Conservation (phyloP, 1,140 invertebrate genomes). For the Leptestheria dahalacensis region DNA sequence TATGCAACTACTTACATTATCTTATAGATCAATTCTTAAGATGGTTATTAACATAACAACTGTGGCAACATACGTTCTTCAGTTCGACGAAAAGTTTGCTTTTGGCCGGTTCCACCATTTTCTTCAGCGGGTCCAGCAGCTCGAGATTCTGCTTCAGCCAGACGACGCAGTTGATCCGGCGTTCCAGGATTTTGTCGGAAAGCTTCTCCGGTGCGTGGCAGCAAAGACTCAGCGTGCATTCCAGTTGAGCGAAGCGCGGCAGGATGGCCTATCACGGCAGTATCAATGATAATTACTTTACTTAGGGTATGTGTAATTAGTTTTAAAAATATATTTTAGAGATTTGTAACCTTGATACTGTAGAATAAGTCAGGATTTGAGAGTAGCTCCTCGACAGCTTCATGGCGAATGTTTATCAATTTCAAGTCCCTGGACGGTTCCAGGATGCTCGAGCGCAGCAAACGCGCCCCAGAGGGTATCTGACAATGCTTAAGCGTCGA, state of each 20-base stretch:
- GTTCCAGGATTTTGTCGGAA: conserved; percentile 43
- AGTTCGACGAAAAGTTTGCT: conserved; percentile 31
- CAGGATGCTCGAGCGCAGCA: conserved; percentile 62
- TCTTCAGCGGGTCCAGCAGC: conserved; percentile 44
- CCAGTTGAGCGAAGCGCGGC: conserved; percentile 40
- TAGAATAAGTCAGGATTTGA: conserved; percentile 43
- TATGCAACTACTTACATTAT: too few relatives aligned
- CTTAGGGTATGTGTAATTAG: not conserved
- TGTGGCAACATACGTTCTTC: not conserved
- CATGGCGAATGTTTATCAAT: conserved; percentile 48
- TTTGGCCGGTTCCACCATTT: conserved; percentile 38
- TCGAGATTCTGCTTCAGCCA: conserved; percentile 62
- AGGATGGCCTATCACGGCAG: conserved; percentile 31
- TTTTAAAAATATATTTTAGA: not conserved
- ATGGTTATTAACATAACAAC: not conserved
- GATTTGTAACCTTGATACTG: conserved; percentile 27
- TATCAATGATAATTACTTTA: conserved; percentile 12
- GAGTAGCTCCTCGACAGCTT: conserved; percentile 58
- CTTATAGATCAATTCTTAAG: too few relatives aligned
- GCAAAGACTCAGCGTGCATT: conserved; percentile 42
- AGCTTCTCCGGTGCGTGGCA: conserved; percentile 40
- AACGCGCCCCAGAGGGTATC: conserved; percentile 55
- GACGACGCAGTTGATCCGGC: conserved; percentile 61
- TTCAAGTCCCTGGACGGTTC: conserved; percentile 52
- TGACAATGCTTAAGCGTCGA: conserved; percentile 60